Base-by-base conservation (phyloP, 2,113 vertebrate species). In the Pagrus major region DNA sequence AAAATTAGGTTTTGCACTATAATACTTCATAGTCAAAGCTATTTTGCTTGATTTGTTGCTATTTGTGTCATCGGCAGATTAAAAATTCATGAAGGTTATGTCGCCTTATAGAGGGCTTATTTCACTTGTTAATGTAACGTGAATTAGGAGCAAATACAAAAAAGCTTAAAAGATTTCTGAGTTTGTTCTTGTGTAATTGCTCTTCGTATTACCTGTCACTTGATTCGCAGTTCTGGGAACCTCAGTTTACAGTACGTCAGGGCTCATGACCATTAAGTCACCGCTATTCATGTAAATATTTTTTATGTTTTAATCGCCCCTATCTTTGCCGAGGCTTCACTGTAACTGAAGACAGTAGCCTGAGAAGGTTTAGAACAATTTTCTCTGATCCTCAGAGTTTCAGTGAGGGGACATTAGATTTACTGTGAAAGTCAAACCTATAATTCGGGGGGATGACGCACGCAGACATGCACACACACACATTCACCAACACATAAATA, bases 381-480 rank as follows among this genome's bases (percentile, higher is more conserved):
- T 85, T 66, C 52, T 59, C 39, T 37, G 25, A 87, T 88, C 66
- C 68, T 51, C 51, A 9, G 33, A 56, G 69, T 76, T 87, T 60
- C 42, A 60, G 67, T 44, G 56, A 82, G 61, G 79, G 78, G 79
- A 65, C 85, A 79, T 76, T 78, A 71, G 81, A 86, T 78, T 66
- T 59, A 65, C 65, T 63, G 47, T 76, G 78, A 88, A 88, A 92
- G 89, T 86, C 68, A 76, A 86, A 92, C 78, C 83, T 87, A 79
- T 89, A 88, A 89, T 87, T 91, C 83, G 39, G 83, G 51, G 49
- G 67, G 42, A 75, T 86, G 85, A 89, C 59, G 70, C 78, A 83
- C 12, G 9, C 54, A 74, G 60, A 66, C 67, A 75, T 64, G 71
- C 56, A 61, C 78, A 85, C 61, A 65, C 44, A 61, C 60, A 49